Conservation (phyloP, 2,113 vertebrate species). For the Psilopsiagon aurifrons region DNA sequence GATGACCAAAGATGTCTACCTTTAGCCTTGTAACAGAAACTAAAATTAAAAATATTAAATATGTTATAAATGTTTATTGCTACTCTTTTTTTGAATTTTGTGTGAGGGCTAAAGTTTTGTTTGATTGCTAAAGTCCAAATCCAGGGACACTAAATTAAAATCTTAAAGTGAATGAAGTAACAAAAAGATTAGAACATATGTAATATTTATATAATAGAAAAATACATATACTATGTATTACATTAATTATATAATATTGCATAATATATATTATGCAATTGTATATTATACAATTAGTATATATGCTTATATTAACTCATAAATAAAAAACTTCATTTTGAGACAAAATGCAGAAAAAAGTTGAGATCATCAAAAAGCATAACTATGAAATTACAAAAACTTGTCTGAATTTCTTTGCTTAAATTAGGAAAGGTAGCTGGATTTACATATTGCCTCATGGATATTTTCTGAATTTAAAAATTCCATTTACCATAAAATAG, state of each 20-base stretch:
- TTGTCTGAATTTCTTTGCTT: neutral
- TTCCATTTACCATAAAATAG: neutral
- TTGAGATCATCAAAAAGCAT: neutral
- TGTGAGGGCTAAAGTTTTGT: neutral
- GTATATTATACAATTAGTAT: neutral
- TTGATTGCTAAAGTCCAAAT: neutral
- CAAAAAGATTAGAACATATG: neutral
- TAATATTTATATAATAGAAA: neutral
- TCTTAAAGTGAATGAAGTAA: neutral
- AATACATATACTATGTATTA: neutral
- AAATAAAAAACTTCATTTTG: neutral
- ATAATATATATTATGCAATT: neutral
- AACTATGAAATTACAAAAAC: neutral
- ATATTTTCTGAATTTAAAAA: neutral
- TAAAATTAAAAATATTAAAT: neutral
- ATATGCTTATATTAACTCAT: neutral
- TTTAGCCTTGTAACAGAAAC: neutral
- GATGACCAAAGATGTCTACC: neutral
- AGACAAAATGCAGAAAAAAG: fast-evolving
- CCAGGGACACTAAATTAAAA: neutral
- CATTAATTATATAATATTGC: neutral
- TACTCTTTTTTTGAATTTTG: neutral
- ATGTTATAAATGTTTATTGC: neutral
- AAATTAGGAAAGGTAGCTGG: neutral
- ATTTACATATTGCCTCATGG: neutral